Base-by-base conservation (phyloP, 2,888 invertebrate species). In the Eristalinus aeneus region DNA sequence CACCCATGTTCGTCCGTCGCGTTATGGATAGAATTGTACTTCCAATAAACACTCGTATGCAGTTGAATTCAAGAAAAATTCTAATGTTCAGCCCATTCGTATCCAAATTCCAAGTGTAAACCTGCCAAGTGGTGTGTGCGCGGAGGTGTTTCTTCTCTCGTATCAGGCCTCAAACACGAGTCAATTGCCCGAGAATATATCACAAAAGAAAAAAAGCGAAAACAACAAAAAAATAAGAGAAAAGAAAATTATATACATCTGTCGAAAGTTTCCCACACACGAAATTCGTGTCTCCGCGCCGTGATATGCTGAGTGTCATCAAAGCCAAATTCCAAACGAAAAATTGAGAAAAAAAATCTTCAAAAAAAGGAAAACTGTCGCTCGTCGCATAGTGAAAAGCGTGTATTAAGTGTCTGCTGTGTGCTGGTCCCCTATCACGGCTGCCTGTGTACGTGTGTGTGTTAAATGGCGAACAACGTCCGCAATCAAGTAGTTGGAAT, bases 11-110 rank as follows among this genome's bases (percentile, higher is more conserved):
- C 56, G 71, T n/a, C 34, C 73, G 69, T 71, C 71, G 74, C 86
- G 81, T 76, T 74, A 86, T 82, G 86, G 86, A 86, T 82, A 86
- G 64, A 61, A 36, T 63, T 61, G 77, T 36, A 71, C 67, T 34
- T 69, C 46, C 23, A 56, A 71, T 53, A 56, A 86, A 77, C 60
- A 71, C 56, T 53, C 27, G 53, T 16, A 84, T 46, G 60, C 67
- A 81, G 61, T 80, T 39, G 63, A 60, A 39, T 39, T 20, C 60
- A 64, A 58, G 46, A 65, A 31, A 61, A 72, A 65, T 80, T 36
- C 23, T 27, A 9, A 64, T 36, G 39, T 65, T 60, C 65, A 81
- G 75, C 69, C 72, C 63, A 80, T 58, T 34, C 76, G 32, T 31
- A 63, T 61, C 58, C 53, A 69, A 82, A 82, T 77, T 86, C 67